These are phyloP conservation scores for Eucidaris tribuloides DNA, from an alignment of 35 echinoderm and acorn worm genomes.

Conservation along the genomic window DNA sequence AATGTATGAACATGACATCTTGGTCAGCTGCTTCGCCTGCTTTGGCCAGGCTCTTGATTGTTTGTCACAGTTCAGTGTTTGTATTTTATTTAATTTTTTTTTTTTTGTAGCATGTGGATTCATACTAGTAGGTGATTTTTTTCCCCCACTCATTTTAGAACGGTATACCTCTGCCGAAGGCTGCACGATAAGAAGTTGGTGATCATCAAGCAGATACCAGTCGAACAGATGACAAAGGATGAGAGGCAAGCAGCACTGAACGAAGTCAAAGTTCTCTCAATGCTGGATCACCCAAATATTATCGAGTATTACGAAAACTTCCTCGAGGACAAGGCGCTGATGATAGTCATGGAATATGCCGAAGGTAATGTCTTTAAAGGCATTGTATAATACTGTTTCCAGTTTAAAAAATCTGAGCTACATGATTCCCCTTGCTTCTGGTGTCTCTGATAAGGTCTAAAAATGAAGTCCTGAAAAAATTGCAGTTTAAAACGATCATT, in stretches of 20 bases:
- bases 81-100: not conserved
- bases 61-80: not conserved
- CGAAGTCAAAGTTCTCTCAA: constrained; percentile 93
- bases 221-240: constrained; percentile 97
- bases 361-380: constrained; percentile 58
- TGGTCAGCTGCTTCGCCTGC: not conserved
- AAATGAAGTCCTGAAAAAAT: too few relatives aligned
- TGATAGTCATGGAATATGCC: constrained; percentile 99
- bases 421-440: too few relatives aligned
- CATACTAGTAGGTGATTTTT: not conserved
- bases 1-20: not conserved
- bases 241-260: constrained; percentile 90
- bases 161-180: constrained; percentile 81
- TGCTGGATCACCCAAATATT: constrained; percentile 99
- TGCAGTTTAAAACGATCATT: too few relatives aligned
- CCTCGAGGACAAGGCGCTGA: constrained; percentile 94
- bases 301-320: constrained; percentile 99
- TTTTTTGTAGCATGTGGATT: not conserved
- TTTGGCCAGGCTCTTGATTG: not conserved
- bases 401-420: too few relatives aligned
- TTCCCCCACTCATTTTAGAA: constrained; percentile 30
- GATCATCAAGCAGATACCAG: constrained; percentile 99
- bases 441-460: too few relatives aligned
- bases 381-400: too few relatives aligned
- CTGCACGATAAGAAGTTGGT: constrained; percentile 79